These are phyloP conservation scores for Phasianus colchicus DNA, from an alignment of 2,113 vertebrate species.

Conservation along the genomic window DNA sequence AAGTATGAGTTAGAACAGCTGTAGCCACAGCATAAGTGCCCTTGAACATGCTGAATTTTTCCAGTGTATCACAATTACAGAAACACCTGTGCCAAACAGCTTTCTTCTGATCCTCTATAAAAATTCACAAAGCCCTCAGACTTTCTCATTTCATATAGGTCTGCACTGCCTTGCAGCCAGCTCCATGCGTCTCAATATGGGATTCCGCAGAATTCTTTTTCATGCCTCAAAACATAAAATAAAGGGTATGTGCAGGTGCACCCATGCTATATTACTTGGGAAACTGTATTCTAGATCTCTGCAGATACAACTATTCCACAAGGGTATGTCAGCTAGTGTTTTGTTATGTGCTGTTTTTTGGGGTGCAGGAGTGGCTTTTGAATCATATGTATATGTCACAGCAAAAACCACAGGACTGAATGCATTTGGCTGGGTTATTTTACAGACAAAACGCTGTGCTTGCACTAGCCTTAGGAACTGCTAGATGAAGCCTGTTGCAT, in stretches of 20 bases:
- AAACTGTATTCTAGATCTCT: conserved; percentile 10
- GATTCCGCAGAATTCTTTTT: conserved; percentile 51
- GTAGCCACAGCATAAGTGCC: conserved; percentile 62
- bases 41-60: conserved; percentile 71
- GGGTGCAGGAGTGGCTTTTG: not conserved
- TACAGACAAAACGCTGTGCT: not conserved
- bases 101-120: conserved; percentile 80
- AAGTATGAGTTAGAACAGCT: conserved; percentile 74
- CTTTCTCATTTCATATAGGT: conserved; percentile 67
- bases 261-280: not conserved
- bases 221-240: conserved; percentile 58
- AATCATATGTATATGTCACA: not conserved
- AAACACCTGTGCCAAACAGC: conserved; percentile 80
- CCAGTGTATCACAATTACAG: conserved; percentile 75
- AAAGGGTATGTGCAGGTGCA: conserved; percentile 57
- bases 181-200: conserved; percentile 48
- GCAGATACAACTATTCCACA: not conserved
- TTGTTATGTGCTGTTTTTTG: not conserved
- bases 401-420: conserved; percentile 16
- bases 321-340: not conserved
- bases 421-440: not conserved
- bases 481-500: conserved; percentile 25
- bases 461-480: conserved; percentile 14
- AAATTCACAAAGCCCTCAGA: conserved; percentile 71
- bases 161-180: conserved; percentile 69